Evolutionary conservation across 2,888 invertebrate species (phyloP).

Genomic region (Baronia brevicornis): DNA sequence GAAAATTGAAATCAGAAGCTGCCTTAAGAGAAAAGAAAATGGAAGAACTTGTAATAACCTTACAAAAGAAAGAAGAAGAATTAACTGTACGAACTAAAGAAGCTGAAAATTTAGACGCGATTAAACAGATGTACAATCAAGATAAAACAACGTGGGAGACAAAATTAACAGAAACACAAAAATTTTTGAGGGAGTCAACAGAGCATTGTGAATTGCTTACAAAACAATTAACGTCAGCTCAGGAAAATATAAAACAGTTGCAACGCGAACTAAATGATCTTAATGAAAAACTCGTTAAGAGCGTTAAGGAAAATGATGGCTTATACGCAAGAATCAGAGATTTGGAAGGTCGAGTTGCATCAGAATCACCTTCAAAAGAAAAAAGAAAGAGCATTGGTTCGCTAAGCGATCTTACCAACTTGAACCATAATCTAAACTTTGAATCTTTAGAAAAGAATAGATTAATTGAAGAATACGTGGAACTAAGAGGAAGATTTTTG

Average conservation of each 20-base stretch:
- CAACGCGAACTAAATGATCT: constrained; percentile 80
- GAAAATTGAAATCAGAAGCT: constrained; percentile 82
- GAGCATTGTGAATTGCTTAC: constrained; percentile 79
- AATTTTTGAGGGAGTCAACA: constrained; percentile 79
- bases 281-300: constrained; percentile 79
- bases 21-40: constrained; percentile 82
- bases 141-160: constrained; percentile 82
- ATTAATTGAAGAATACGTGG: constrained; percentile 87
- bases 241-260: constrained; percentile 78
- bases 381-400: constrained; percentile 84
- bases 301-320: constrained; percentile 85
- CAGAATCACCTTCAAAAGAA: constrained; percentile 71
- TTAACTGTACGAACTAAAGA: constrained; percentile 81
- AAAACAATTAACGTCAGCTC: constrained; percentile 79
- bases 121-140: constrained; percentile 76
- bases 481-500: constrained; percentile 84
- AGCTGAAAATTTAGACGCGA: constrained; percentile 78
- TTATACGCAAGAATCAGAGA: constrained; percentile 83
- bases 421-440: constrained; percentile 84
- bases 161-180: constrained; percentile 80
- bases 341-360: constrained; percentile 76
- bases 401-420: constrained; percentile 85
- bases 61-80: constrained; percentile 87
- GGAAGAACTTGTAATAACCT: constrained; percentile 83
- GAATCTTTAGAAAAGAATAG: constrained; percentile 84